Percentiles rank a stretch among this genome's conserved stretches.
Evolutionary conservation across 2,113 vertebrate genomes (phyloP).

Genomic region (Spea bombifrons): DNA sequence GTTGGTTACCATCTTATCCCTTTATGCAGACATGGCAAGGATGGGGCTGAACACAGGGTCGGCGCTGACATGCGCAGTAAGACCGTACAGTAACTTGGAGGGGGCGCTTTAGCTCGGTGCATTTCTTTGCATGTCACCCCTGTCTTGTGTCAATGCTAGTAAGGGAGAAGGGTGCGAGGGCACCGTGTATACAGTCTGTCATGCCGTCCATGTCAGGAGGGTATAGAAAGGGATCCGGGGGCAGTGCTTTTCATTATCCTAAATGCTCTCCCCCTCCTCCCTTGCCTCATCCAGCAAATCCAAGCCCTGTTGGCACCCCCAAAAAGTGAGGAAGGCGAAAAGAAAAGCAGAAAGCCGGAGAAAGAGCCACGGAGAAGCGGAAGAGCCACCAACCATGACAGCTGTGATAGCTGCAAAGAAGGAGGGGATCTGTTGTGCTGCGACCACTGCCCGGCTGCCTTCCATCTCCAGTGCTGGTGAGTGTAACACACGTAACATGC

Average conservation of each 20-base stretch:
- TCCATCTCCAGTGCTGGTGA: constrained; percentile 96
- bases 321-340: constrained; percentile 88
- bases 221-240: too few relatives aligned
- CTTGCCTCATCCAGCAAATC: constrained; percentile 75
- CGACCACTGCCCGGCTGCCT: constrained; percentile 91
- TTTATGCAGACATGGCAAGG: too few relatives aligned
- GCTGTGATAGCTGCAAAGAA: constrained; percentile 94
- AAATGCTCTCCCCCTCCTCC: neutral
- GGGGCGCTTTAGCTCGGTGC: too few relatives aligned
- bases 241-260: neutral
- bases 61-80: too few relatives aligned
- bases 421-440: constrained; percentile 92
- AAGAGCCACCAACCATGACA: constrained; percentile 93
- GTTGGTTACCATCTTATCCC: too few relatives aligned
- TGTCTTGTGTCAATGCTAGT: neutral
- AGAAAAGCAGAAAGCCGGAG: constrained; percentile 80
- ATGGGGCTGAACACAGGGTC: too few relatives aligned
- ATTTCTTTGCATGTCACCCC: neutral
- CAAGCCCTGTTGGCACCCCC: constrained; percentile 91
- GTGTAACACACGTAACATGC: constrained; percentile 28
- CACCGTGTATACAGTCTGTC: neutral
- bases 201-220: neutral
- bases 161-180: too few relatives aligned
- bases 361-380: constrained; percentile 88
- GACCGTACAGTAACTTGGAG: too few relatives aligned